Percentiles rank a stretch among this genome's conserved stretches.
phyloP scores from a whole-genome alignment of 2,113 vertebrate genomes.

The Gallinago paraguaiae region DNA sequence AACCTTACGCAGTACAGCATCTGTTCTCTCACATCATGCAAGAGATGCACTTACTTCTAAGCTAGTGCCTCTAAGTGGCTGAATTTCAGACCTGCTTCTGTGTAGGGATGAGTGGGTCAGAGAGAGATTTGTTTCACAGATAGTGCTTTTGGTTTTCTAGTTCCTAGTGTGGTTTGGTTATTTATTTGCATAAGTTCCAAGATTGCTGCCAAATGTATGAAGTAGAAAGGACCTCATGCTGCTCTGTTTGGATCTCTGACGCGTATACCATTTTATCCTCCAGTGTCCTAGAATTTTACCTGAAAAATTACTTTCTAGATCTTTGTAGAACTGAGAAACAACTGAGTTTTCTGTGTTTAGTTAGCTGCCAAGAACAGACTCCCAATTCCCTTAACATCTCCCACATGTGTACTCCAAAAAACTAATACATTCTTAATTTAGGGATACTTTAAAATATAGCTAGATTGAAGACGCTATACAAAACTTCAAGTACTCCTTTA shows the following conservation, averaged over 20 bases:
- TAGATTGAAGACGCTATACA: neutral
- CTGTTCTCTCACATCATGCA: neutral
- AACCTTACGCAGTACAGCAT: neutral
- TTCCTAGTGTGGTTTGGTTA: neutral
- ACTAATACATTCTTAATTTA: neutral
- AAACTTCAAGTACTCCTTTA: neutral
- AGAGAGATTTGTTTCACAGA: neutral
- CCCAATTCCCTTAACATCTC: neutral
- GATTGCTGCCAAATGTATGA: neutral
- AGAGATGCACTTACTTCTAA: neutral
- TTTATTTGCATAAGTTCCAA: neutral
- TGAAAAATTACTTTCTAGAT: neutral
- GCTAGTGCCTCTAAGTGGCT: neutral
- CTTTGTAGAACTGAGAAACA: neutral
- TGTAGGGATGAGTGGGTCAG: neutral
- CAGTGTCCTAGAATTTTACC: neutral
- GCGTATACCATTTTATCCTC: neutral
- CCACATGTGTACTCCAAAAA: neutral
- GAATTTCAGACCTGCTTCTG: neutral
- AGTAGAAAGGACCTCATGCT: neutral
- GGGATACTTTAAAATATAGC: neutral
- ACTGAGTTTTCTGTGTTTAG: neutral
- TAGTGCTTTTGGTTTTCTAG: neutral
- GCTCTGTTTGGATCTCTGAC: neutral
- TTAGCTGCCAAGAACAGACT: neutral